These are phyloP conservation scores for Aphidius colemani DNA, from an alignment of 2,888 invertebrate genomes.

Conservation along the genomic window DNA sequence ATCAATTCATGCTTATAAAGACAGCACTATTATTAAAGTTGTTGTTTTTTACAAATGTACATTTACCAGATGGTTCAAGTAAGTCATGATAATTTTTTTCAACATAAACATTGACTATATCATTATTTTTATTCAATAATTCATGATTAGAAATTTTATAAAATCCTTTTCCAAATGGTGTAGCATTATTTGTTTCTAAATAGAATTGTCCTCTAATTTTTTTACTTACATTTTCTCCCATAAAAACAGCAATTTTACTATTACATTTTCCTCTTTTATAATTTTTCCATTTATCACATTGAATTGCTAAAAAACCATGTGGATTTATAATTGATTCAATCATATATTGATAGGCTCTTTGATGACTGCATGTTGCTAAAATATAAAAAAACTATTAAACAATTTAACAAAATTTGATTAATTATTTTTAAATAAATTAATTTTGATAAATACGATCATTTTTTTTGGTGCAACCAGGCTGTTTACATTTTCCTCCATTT, in stretches of 20 bases:
- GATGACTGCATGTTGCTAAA: constrained; percentile 73
- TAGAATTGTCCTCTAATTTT: constrained; percentile 66
- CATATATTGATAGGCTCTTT: constrained; percentile 67
- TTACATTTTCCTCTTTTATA: constrained; percentile 60
- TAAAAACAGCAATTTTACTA: constrained; percentile 50
- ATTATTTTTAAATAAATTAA: background rate
- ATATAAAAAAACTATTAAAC: background rate
- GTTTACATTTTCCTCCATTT: constrained; percentile 70
- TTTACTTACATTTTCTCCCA: constrained; percentile 64
- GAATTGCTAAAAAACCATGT: constrained; percentile 63
- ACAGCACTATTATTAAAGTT: too few species aligned
- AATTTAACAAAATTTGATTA: background rate
- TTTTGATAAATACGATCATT: constrained; percentile 39
- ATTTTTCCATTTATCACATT: constrained; percentile 65
- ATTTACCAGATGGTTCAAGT: too few species aligned
- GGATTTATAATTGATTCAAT: constrained; percentile 68
- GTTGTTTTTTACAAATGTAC: too few species aligned
- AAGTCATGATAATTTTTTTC: too few species aligned
- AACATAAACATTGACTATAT: too few species aligned
- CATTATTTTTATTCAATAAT: too few species aligned
- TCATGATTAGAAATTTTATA: too few species aligned
- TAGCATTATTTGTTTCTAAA: constrained; percentile 61
- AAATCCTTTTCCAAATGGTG: too few species aligned
- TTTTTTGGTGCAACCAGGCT: constrained; percentile 71
- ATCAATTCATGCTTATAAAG: too few species aligned